These are phyloP conservation scores for Philotrypesis tridentata DNA, from an alignment of 1,140 invertebrate genomes.

Conservation along the genomic window DNA sequence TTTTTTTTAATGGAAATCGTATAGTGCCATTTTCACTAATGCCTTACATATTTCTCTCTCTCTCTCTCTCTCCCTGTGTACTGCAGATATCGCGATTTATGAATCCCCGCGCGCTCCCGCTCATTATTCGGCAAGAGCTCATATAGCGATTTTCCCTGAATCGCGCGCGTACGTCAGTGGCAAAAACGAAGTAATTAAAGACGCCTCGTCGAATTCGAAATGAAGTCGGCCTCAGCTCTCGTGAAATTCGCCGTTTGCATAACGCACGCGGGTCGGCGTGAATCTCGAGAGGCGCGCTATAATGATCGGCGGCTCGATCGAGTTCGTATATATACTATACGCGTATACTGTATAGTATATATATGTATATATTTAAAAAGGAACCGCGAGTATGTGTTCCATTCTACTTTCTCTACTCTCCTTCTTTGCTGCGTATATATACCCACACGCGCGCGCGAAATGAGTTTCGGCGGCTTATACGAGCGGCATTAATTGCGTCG, in stretches of 20 bases:
- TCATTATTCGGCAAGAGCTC: not conserved
- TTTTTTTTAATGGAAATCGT: too few species aligned
- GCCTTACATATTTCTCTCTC: too few species aligned
- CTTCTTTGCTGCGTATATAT: not conserved
- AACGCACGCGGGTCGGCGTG: constrained; percentile 4
- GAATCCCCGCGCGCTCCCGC: not conserved
- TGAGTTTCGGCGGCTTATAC: constrained; percentile 15
- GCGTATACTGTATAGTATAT: too few species aligned
- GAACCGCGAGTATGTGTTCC: constrained; percentile 6
- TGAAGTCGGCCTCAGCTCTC: not conserved
- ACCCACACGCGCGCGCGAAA: not conserved
- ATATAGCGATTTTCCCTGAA: not conserved
- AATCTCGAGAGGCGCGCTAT: constrained; percentile 11
- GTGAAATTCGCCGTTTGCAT: constrained; percentile 36
- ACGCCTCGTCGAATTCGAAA: not conserved
- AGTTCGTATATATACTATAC: too few species aligned
- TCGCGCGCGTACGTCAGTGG: not conserved
- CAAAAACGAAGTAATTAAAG: not conserved
- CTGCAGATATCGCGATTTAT: constrained; percentile 5
- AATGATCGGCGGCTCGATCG: constrained; percentile 35
- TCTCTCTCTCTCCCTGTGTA: not conserved
- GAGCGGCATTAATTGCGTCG: constrained; percentile 29
- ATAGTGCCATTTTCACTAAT: too few species aligned
- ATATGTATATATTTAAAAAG: too few species aligned
- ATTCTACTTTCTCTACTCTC: constrained; percentile 35